phyloP scores from a whole-genome alignment of 2,113 vertebrate species.

The Oceanodroma tethys region DNA sequence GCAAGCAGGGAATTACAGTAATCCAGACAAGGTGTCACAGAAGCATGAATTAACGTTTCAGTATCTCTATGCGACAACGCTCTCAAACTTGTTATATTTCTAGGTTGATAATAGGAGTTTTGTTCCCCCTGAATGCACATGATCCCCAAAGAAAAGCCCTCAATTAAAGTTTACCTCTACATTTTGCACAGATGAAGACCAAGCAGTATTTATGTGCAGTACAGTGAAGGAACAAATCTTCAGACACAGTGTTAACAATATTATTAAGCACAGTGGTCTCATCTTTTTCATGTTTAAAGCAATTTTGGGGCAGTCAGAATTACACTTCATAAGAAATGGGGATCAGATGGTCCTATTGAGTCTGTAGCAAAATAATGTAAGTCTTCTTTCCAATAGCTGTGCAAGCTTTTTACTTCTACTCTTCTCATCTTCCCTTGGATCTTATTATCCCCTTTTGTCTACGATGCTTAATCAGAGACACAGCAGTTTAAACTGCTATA shows the following conservation, averaged over 20 bases:
- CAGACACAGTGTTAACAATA: conserved; percentile 19
- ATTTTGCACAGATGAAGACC: conserved; percentile 41
- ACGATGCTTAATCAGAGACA: conserved; percentile 22
- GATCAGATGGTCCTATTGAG: conserved; percentile 51
- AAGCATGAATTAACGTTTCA: conserved; percentile 62
- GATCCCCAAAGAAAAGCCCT: conserved; percentile 63
- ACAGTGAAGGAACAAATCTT: conserved; percentile 43
- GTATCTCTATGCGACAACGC: conserved; percentile 23
- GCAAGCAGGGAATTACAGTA: conserved; percentile 60
- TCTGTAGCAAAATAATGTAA: conserved; percentile 51
- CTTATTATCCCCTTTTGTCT: conserved; percentile 65
- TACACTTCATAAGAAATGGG: conserved; percentile 25
- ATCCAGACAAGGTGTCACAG: conserved; percentile 53
- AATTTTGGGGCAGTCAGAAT: conserved; percentile 56
- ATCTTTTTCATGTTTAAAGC: conserved; percentile 64
- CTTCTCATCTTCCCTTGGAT: conserved; percentile 62
- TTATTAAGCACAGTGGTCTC: conserved; percentile 49
- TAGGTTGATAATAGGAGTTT: conserved; percentile 56
- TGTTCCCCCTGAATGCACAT: conserved; percentile 35
- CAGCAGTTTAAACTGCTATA: conserved; percentile 35
- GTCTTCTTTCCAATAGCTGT: conserved; percentile 50
- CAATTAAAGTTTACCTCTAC: conserved; percentile 62
- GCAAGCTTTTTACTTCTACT: conserved; percentile 59
- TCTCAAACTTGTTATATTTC: conserved; percentile 61
- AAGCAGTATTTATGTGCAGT: conserved; percentile 15